These are phyloP conservation scores for Planiliza haematocheilus DNA, from an alignment of 2,113 vertebrate genomes.

Conservation along the genomic window DNA sequence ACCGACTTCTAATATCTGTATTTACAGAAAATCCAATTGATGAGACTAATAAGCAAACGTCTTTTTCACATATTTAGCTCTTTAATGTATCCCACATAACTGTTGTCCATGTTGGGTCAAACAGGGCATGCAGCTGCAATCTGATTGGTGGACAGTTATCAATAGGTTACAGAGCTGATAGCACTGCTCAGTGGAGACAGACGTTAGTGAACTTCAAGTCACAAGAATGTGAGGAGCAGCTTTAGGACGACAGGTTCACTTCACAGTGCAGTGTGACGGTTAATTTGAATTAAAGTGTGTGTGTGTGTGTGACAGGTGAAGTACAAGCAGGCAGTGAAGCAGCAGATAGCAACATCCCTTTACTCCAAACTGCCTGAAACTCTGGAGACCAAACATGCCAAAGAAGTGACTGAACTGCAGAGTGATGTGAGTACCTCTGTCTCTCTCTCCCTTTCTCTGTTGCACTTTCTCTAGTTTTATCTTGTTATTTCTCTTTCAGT, in stretches of 20 bases:
- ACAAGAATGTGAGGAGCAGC: background rate
- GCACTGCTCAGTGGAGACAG: background rate
- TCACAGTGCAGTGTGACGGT: too few species aligned
- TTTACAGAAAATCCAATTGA: too few species aligned
- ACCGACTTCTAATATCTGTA: too few species aligned
- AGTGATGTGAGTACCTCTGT: slow-evolving; percentile 83
- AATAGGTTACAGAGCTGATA: slow-evolving; percentile 22
- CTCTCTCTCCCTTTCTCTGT: background rate
- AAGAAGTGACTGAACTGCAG: slow-evolving; percentile 86
- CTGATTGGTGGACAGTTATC: slow-evolving; percentile 14
- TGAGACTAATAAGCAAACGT: too few species aligned
- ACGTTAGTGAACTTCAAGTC: background rate
- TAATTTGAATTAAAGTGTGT: background rate
- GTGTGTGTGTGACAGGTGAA: slow-evolving; percentile 82
- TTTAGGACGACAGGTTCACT: background rate
- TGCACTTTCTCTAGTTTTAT: background rate
- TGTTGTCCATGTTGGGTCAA: background rate
- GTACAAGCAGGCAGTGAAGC: slow-evolving; percentile 88
- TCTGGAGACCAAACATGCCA: slow-evolving; percentile 88
- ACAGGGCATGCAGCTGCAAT: background rate
- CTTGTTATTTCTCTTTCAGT: background rate
- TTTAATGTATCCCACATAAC: background rate
- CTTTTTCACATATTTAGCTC: too few species aligned
- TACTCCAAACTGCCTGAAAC: slow-evolving; percentile 92
- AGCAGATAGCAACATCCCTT: slow-evolving; percentile 81